Evolutionary conservation across 1,140 invertebrate species (phyloP).

Genomic region (Bombus soroeensis): DNA sequence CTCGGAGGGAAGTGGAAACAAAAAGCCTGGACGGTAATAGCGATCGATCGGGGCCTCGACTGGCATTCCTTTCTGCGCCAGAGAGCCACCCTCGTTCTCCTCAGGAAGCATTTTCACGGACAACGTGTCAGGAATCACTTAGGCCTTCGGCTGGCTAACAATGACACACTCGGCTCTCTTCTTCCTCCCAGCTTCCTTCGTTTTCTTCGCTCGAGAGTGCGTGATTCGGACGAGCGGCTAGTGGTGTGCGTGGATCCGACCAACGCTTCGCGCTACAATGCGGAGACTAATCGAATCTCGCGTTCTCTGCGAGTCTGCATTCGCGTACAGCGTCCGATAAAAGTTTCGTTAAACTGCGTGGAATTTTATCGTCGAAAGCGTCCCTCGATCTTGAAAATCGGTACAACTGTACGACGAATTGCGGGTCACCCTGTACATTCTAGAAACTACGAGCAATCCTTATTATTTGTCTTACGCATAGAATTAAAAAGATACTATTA

Average conservation of each 20-base stretch:
- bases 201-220: not conserved
- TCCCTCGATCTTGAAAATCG: no score
- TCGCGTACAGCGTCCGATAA: conserved; percentile 20
- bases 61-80: conserved; percentile 15
- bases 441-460: no score
- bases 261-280: conserved; percentile 60
- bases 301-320: conserved; percentile 36
- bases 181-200: conserved; percentile 31
- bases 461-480: no score
- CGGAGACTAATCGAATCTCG: conserved; percentile 71
- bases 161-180: conserved; percentile 65
- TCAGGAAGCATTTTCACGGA: conserved; percentile 66
- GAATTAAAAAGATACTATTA: no score
- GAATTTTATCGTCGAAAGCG: no score
- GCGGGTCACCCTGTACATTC: no score
- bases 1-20: conserved; percentile 39
- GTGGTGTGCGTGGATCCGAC: conserved; percentile 9
- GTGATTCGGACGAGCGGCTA: conserved; percentile 9
- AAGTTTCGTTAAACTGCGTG: not conserved
- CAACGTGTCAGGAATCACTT: conserved; percentile 74
- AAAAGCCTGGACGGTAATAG: conserved; percentile 59
- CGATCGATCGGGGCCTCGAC: conserved; percentile 55
- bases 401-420: no score
- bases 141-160: conserved; percentile 65
- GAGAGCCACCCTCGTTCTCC: conserved; percentile 28